phyloP scores from a whole-genome alignment of 2,888 invertebrate genomes.

The Spatulosminthurus flaviceps region DNA sequence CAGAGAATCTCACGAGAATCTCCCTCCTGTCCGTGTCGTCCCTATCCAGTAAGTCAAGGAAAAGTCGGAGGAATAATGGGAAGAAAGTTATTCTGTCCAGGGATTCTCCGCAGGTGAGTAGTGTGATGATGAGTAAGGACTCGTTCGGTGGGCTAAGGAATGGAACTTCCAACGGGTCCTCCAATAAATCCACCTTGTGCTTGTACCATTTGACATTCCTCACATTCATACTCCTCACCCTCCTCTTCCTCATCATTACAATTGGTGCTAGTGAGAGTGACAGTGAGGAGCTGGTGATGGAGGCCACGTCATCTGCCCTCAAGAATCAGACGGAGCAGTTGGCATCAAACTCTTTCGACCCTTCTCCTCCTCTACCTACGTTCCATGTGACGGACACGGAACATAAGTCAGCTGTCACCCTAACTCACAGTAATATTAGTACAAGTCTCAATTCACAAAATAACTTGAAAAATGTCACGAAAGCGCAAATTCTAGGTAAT shows the following conservation, averaged over 20 bases:
- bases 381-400: not conserved
- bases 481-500: not conserved
- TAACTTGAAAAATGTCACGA: not conserved
- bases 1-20: not conserved
- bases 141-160: not conserved
- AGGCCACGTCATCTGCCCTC: not conserved
- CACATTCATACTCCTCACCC: conserved; percentile 42
- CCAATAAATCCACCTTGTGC: conserved; percentile 38
- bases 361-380: not conserved
- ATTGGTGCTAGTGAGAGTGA: conserved; percentile 41
- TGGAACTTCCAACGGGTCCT: not conserved
- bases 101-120: not conserved
- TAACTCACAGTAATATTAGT: not conserved
- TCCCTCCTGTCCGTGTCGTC: conserved; percentile 11
- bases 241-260: conserved; percentile 44
- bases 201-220: conserved; percentile 45
- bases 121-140: conserved; percentile 13
- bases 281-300: not conserved
- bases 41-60: no score
- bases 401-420: not conserved
- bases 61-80: not conserved
- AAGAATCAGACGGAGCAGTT: not conserved
- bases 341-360: not conserved
- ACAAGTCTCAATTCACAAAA: not conserved
- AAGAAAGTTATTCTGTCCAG: not conserved